Conservation (phyloP, 2,797 vertebrate species). For the Phalanger gymnotis region DNA sequence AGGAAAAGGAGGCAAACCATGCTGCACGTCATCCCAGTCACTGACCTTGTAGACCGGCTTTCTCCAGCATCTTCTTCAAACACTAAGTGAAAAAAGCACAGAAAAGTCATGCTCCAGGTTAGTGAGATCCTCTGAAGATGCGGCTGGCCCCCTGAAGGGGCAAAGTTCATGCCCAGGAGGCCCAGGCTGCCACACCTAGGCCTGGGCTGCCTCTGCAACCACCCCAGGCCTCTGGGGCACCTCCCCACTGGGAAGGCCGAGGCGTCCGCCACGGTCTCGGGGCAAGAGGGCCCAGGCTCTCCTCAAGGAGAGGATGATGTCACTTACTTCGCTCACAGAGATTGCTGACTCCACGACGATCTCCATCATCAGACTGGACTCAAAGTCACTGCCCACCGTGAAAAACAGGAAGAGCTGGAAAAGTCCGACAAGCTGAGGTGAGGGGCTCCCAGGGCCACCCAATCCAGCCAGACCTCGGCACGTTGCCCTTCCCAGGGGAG, state of each 20-base stretch:
- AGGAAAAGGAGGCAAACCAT: background rate
- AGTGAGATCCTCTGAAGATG: background rate
- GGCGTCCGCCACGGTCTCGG: no score
- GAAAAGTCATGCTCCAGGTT: background rate
- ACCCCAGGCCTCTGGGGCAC: no score
- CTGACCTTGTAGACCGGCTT: constrained; percentile 91
- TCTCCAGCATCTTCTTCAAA: constrained; percentile 90
- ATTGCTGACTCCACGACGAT: constrained; percentile 90
- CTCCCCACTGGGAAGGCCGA: background rate
- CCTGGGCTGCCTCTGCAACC: background rate
- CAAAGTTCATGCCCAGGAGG: background rate
- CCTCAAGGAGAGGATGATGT: background rate
- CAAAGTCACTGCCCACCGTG: constrained; percentile 85
- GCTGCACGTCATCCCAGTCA: constrained; percentile 4
- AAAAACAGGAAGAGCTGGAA: constrained; percentile 94
- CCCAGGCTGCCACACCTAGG: background rate
- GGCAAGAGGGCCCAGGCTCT: background rate
- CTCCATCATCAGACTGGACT: constrained; percentile 89
- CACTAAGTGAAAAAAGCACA: constrained; percentile 86
- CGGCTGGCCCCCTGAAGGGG: background rate
- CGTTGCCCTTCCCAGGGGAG: background rate
- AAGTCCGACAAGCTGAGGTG: background rate
- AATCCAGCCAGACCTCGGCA: rapidly evolving
- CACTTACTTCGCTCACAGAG: constrained; percentile 90
- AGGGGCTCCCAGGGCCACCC: background rate